Percentiles rank a stretch among this genome's conserved stretches.
These are phyloP conservation scores for Lepidurus packardi DNA, from an alignment of 1,140 invertebrate species.

Conservation along the genomic window DNA sequence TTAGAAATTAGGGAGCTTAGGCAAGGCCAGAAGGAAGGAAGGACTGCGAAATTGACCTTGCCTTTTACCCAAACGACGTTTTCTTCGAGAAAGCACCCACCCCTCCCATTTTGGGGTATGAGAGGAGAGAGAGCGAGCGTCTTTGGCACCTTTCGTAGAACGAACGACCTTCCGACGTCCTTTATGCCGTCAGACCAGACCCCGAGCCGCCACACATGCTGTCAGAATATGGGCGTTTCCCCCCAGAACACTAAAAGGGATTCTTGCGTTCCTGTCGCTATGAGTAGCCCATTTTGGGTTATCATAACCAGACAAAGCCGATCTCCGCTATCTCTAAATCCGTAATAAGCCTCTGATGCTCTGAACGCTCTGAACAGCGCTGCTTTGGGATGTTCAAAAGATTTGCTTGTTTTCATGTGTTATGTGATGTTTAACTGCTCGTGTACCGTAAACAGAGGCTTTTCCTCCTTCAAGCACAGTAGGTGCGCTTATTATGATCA, in stretches of 20 bases:
- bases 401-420: too few relatives aligned
- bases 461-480: too few relatives aligned
- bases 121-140: neutral
- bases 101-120: neutral
- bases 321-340: too few relatives aligned
- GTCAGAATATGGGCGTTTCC: conserved; percentile 7
- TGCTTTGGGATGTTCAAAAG: too few relatives aligned
- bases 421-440: too few relatives aligned
- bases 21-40: neutral
- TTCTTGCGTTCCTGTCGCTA: neutral
- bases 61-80: neutral
- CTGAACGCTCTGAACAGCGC: too few relatives aligned
- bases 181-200: conserved; percentile 17
- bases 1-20: neutral
- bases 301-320: too few relatives aligned
- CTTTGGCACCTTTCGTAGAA: conserved; percentile 18
- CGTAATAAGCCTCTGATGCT: too few relatives aligned
- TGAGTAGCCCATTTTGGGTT: too few relatives aligned
- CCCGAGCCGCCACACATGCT: conserved; percentile 7
- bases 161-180: conserved; percentile 16
- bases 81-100: neutral
- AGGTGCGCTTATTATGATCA: too few relatives aligned
- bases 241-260: neutral
- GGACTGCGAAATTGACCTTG: neutral
- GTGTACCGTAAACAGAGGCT: too few relatives aligned